A percentile compares a stretch with the other conserved stretches of the same genome.
Conservation (phyloP, 1,140 invertebrate genomes). For the Pachyrhynchus sulphureomaculatus region DNA sequence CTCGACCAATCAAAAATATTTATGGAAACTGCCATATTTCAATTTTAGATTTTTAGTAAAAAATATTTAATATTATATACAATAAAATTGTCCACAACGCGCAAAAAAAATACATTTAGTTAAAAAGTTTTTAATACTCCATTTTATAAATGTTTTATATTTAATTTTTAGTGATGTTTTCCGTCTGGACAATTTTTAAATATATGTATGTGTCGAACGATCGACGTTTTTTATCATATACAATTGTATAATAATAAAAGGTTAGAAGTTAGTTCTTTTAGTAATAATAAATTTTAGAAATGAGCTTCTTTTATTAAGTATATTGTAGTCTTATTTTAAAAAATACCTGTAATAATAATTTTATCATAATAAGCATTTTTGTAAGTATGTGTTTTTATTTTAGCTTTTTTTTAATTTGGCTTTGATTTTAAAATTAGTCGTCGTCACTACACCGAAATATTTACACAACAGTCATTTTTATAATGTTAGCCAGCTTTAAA, state of each 20-base stretch:
- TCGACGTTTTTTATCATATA: conserved; percentile 21
- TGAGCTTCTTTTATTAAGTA: conserved; percentile 18
- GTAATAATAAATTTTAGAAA: conserved; percentile 20
- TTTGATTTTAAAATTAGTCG: conserved; percentile 12
- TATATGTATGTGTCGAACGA: conserved; percentile 21
- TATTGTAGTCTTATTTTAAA: conserved; percentile 15
- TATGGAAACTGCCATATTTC: conserved; percentile 29
- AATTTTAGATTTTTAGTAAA: conserved; percentile 24
- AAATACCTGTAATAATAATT: conserved; percentile 20
- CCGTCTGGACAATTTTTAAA: conserved; percentile 25
- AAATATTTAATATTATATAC: conserved; percentile 19
- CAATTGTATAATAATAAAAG: conserved; percentile 30
- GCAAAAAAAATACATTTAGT: conserved; percentile 10
- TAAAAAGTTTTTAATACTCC: conserved; percentile 24
- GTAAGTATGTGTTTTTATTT: conserved; percentile 15
- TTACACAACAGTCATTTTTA: background rate
- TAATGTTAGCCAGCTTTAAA: background rate
- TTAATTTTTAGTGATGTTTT: conserved; percentile 25
- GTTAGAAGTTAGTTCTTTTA: conserved; percentile 24
- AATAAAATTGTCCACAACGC: conserved; percentile 20
- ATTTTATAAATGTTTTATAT: conserved; percentile 33
- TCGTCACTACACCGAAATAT: background rate
- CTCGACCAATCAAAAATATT: conserved; percentile 24
- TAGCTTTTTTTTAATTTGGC: background rate
- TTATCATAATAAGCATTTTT: conserved; percentile 19